Evolutionary conservation across 37 sponge, comb jelly and placozoan genomes (phyloP), one percentile per base, ranked within the genome.

Genomic region (Ephydatia muelleri): DNA sequence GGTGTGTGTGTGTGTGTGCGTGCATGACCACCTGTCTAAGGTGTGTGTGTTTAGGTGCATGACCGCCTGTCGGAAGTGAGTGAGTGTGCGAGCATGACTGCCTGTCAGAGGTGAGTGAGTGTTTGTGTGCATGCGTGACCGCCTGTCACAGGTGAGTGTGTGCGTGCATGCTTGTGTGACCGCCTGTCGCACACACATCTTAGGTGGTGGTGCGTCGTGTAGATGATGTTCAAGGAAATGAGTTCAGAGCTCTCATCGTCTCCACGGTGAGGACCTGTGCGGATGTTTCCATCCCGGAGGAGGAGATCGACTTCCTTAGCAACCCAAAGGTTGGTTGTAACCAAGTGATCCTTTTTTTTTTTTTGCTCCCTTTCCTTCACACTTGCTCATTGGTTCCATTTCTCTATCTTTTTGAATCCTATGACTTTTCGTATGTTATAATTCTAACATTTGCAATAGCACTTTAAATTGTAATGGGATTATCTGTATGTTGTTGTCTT

Each of bases 181-280:
- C n/a, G 14, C 43, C n/a, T 81, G 38, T 66, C 28, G 23, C 37
- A 25, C 70, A n/a, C 27, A n/a, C n/a, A n/a, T 70, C 3, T 19
- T 48, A 96, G 97, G 94, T 96, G 4, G 26, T 40, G 16, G 97
- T 92, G 2, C 25, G 26, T 30, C 57, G 82, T 16, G 86, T 91
- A 2, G 85, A 89, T 49, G 85, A 88, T 38, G 91, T 96, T 0
- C 97, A 96, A 66, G 97, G 97, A 0, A 78, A 75, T 68, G 97
- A 92, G 72, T 96, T 76, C 78, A 49, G 94, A 22, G 94, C 97
- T 22, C 88, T 96, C 37, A 70, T 96, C 30, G 67, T 96, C 31
- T 88, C 91, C 35, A 96, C 97, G 2, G 97, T 96, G 31, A 36
- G 97, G 12, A 94, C 97, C 1, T 93, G 89, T 75, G 70, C 84